Base-by-base conservation (phyloP, 2,113 vertebrate species). In the Catharus bicknelli region DNA sequence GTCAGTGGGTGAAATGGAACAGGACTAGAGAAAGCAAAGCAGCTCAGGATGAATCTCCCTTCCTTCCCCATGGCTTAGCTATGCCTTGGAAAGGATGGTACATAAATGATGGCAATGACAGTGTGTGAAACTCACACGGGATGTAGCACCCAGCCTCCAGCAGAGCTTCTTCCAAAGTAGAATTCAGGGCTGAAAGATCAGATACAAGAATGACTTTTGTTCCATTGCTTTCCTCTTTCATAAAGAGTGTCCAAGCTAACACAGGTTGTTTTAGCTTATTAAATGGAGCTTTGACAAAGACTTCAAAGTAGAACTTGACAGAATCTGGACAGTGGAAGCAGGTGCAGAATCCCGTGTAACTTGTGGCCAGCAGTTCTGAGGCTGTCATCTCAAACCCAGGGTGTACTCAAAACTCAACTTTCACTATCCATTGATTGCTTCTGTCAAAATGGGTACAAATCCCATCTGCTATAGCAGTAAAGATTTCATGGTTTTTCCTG, bases 321-420 rank as follows among this genome's bases (percentile, higher is more conserved):
- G 50, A 75, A 63, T 9, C 26, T 51, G 58, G 29, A 25, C 43
- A 76, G 29, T 23, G 29, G 10, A 67, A 64, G 55, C 11, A 78
- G 32, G 11, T 66, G 29, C 29, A 64, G 23, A 42, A 38, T 4
- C 5, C 5, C 2, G 0, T 42, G 34, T 23, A 19, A 42, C 12
- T 54, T 67, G 15, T 59, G 38, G 16, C 48, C 18, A 57, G 16
- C 11, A 43, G 23, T 48, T 26, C 29, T 8, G 2, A 67, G 22
- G 29, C 51, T 38, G 20, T 67, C 42, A 16, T 55, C 26, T 58
- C 59, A 48, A 68, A 66, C 11, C 11, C 22, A 38, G 20, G 5
- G 4, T 61, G 26, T 14, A 66, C 14, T 16, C 66, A 78, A 80
- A 84, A 27, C 4, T 53, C 18, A 43, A 0, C 13, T 70, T 87